These are phyloP conservation scores for Erythrocercus mccallii DNA, from an alignment of 2,113 vertebrate genomes.

Conservation along the genomic window DNA sequence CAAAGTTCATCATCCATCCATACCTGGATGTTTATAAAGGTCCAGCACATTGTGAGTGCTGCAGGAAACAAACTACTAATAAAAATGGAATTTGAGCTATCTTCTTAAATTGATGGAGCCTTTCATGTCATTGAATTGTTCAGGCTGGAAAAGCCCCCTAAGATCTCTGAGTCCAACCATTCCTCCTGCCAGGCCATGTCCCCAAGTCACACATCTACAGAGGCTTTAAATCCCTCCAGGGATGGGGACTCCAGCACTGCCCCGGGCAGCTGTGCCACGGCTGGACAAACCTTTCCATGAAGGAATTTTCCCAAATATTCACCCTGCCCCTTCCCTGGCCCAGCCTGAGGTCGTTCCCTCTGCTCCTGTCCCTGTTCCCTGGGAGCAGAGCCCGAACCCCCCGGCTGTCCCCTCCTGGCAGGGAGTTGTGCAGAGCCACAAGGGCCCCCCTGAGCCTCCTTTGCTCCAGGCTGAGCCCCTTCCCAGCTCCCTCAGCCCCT, in stretches of 20 bases:
- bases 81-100: background rate
- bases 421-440: background rate
- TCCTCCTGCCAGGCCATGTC: background rate
- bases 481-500: background rate
- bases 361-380: background rate
- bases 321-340: background rate
- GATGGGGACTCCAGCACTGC: background rate
- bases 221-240: background rate
- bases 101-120: background rate
- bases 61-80: background rate
- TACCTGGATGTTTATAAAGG: background rate
- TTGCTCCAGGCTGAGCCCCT: background rate
- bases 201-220: background rate
- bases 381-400: background rate
- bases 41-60: background rate
- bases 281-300: background rate
- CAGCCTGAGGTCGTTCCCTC: background rate
- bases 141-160: background rate
- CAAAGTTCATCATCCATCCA: background rate
- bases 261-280: background rate
- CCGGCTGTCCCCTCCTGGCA: background rate
- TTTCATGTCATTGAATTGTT: background rate
- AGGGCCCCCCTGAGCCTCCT: background rate
- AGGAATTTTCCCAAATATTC: rapidly evolving
- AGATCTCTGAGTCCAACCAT: background rate